A percentile compares a stretch with the other conserved stretches of the same genome.
These are phyloP conservation scores for Aythya baeri DNA, from an alignment of 2,113 vertebrate species.

Conservation along the genomic window DNA sequence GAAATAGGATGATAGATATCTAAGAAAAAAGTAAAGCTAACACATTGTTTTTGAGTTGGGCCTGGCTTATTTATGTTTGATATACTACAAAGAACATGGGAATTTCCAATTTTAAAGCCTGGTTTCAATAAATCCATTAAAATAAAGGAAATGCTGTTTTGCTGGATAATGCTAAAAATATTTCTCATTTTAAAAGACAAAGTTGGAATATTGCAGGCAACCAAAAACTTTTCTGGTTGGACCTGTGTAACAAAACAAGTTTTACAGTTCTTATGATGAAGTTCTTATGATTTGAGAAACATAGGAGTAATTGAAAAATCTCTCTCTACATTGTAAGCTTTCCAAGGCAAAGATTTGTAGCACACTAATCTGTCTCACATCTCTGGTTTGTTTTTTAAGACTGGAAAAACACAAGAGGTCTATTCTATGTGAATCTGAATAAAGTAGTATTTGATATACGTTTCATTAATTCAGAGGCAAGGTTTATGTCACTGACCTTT, in stretches of 20 bases:
- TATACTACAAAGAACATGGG: not conserved
- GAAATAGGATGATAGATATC: not conserved
- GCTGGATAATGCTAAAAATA: not conserved
- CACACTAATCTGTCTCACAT: not conserved
- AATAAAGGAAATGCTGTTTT: not conserved
- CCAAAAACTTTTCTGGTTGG: not conserved
- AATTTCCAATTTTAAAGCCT: not conserved
- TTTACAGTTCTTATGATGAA: not conserved
- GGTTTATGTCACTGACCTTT: not conserved
- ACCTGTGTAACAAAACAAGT: not conserved
- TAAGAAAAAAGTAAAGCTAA: not conserved
- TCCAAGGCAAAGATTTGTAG: not conserved
- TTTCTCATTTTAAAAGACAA: not conserved
- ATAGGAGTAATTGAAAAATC: not conserved
- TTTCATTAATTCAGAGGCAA: not conserved
- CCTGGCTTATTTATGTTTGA: not conserved
- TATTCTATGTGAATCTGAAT: not conserved
- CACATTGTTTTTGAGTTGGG: not conserved
- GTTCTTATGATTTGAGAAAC: not conserved
- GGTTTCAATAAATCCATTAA: not conserved
- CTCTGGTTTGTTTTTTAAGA: not conserved
- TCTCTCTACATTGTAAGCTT: rapidly evolving
- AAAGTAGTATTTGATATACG: not conserved
- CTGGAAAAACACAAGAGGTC: not conserved
- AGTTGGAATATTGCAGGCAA: not conserved